Conservation (phyloP, 2,888 invertebrate genomes). For the Meiosimyza decipiens region DNA sequence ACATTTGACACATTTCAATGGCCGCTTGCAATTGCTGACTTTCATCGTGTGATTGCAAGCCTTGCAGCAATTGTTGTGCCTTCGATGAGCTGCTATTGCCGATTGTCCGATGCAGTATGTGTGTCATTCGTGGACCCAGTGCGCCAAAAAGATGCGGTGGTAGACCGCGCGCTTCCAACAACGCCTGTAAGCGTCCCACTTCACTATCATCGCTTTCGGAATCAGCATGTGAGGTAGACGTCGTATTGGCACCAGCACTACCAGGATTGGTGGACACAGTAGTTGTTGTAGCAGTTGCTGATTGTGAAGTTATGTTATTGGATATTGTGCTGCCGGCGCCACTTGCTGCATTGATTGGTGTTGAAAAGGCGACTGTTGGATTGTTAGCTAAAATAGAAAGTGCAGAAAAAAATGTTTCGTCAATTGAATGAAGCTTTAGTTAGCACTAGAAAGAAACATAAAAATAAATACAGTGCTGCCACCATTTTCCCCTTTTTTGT, state of each 20-base stretch:
- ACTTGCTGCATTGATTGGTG: conserved; percentile 22
- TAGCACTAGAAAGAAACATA: conserved; percentile 25
- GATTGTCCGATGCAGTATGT: conserved; percentile 92
- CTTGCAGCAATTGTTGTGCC: conserved; percentile 92
- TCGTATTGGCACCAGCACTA: conserved; percentile 49
- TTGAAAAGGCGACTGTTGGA: conserved; percentile 55
- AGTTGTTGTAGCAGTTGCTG: conserved; percentile 49
- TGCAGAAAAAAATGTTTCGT: not conserved
- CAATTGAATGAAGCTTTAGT: conserved; percentile 13
- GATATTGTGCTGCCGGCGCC: conserved; percentile 45
- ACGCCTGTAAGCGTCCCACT: conserved; percentile 93
- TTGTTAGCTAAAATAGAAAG: conserved; percentile 39
- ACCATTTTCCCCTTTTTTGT: conserved; percentile 35
- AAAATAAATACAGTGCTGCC: conserved; percentile 45
- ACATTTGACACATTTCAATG: conserved; percentile 97
- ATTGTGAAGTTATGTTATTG: conserved; percentile 40
- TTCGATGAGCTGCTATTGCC: conserved; percentile 88
- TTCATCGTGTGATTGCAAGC: conserved; percentile 93
- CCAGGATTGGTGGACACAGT: conserved; percentile 57
- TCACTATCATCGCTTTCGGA: conserved; percentile 92
- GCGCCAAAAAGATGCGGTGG: conserved; percentile 98
- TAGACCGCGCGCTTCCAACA: conserved; percentile 92
- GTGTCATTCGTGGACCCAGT: conserved; percentile 96
- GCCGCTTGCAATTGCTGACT: conserved; percentile 96
- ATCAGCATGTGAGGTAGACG: conserved; percentile 67